Evolutionary conservation across 2,888 invertebrate genomes (phyloP).

Genomic region (Belgica antarctica): DNA sequence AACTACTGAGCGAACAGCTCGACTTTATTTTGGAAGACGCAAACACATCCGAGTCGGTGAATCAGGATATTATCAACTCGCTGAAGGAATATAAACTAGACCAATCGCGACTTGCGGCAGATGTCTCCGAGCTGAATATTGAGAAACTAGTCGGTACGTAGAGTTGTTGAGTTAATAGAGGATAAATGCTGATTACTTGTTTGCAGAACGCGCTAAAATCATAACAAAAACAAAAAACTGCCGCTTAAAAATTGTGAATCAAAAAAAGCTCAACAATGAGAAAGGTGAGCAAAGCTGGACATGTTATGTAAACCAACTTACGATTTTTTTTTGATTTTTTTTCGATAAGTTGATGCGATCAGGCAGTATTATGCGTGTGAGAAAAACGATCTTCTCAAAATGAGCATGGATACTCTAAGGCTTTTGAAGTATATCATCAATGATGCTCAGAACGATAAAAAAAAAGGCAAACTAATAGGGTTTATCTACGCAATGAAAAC

Average conservation of each 20-base stretch:
- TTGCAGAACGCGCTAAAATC: background rate
- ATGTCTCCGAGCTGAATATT: slow-evolving; percentile 1
- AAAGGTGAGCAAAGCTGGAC: background rate
- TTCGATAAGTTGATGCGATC: background rate
- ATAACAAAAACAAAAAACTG: background rate
- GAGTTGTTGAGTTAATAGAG: background rate
- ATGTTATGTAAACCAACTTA: background rate
- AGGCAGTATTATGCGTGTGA: background rate
- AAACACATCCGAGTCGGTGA: background rate
- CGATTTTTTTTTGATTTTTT: background rate
- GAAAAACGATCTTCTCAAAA: slow-evolving; percentile 13
- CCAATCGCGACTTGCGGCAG: background rate
- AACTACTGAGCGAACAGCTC: slow-evolving; percentile 28
- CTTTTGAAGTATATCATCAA: slow-evolving; percentile 33
- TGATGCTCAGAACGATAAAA: slow-evolving; percentile 14
- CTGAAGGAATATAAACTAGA: slow-evolving; percentile 14
- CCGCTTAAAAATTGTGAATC: background rate
- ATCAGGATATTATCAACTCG: background rate
- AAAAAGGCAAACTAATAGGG: slow-evolving; percentile 19
- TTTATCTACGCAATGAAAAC: slow-evolving; percentile 35
- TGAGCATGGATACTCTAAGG: slow-evolving; percentile 18
- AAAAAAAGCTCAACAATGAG: background rate
- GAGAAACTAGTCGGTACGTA: slow-evolving; percentile 31
- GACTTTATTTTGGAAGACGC: slow-evolving; percentile 22
- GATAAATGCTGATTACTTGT: background rate